Percentiles rank a stretch among this genome's conserved stretches.
Conservation (phyloP, 2,888 invertebrate species). For the Agrochola macilenta region DNA sequence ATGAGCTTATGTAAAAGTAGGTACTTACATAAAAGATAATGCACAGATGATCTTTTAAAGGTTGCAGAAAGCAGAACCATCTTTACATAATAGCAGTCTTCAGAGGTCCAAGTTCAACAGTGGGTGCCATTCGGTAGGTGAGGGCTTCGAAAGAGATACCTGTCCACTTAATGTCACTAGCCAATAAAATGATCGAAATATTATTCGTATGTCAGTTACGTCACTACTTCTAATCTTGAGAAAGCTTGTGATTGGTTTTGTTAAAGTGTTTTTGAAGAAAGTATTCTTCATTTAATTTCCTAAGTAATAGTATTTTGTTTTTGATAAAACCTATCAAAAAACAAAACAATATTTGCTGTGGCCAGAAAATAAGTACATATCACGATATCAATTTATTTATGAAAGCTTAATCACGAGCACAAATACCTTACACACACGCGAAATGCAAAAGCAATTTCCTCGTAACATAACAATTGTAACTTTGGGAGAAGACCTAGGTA, state of each 20-base stretch:
- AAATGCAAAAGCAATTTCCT: too few species aligned
- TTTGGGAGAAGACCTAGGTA: too few species aligned
- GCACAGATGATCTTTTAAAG: conserved; percentile 44
- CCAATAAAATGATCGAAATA: conserved; percentile 46
- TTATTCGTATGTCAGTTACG: conserved; percentile 28
- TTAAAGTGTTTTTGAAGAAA: conserved; percentile 9
- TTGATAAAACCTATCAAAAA: background rate
- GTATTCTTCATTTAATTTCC: background rate
- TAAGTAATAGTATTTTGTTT: background rate
- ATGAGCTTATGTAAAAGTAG: too few species aligned
- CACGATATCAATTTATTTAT: background rate
- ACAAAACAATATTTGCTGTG: background rate
- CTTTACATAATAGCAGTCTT: conserved; percentile 32
- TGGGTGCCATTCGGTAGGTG: conserved; percentile 37
- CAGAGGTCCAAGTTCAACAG: conserved; percentile 51
- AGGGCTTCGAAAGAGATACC: conserved; percentile 38
- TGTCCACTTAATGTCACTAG: conserved; percentile 57
- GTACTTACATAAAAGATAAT: conserved; percentile 10
- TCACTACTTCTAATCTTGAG: conserved; percentile 26
- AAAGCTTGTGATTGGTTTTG: conserved; percentile 24
- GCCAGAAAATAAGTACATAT: background rate
- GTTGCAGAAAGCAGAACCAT: conserved; percentile 13
- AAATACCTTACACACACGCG: too few species aligned
- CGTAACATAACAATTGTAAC: too few species aligned
- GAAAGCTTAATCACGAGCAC: background rate